Base-by-base conservation (phyloP, 2,888 invertebrate species). In the Nomada fucata region DNA sequence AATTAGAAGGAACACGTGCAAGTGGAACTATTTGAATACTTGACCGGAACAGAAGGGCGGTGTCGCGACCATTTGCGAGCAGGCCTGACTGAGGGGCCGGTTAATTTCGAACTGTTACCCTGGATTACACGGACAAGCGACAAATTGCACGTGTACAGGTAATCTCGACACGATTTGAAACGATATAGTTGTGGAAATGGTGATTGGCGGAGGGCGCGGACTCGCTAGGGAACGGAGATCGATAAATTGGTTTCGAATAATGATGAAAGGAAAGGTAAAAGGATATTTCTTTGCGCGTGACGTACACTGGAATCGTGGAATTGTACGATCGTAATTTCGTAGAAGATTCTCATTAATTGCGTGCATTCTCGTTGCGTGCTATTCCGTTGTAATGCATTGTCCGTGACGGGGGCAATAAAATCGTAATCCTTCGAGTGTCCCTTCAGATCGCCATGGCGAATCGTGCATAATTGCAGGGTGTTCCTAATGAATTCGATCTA, bases 1-100 rank as follows among this genome's bases (percentile, higher is more conserved):
- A 76, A 82, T 82, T 72, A 44, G 42, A 50, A 82, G 53, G 23
- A 64, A 44, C 64, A 57, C 23, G 20, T 18, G 59, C 52, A 20
- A 7, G 44, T 18, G 47, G 11, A 76, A 82, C 68, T 81, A 76
- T 75, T 68, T 61, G 69, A 73, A 83, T 76, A 76, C 70, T 76
- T 26, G 70, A 67, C n/a, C 55, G 52, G 23, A 67, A 59, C n/a
- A 3, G 23, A 18, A 23, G 29, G 10, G 52, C n/a, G 18, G 36
- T 52, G 36, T 15, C 13, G 4, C 4, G 61, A 18, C 29, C 52
- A 64, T 76, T 76, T 76, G 76, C 26, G 23, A 75, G 67, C 53
- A 18, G 29, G 29, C 36, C 60, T 15, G 47, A 20, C 26, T 47
- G 23, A 23, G 73, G 73, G 59, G 69, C 68, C 73, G 68, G 64